Evolutionary conservation across 2,113 vertebrate genomes (phyloP), one percentile per base, ranked within the genome.

Genomic region (Danio rerio): DNA sequence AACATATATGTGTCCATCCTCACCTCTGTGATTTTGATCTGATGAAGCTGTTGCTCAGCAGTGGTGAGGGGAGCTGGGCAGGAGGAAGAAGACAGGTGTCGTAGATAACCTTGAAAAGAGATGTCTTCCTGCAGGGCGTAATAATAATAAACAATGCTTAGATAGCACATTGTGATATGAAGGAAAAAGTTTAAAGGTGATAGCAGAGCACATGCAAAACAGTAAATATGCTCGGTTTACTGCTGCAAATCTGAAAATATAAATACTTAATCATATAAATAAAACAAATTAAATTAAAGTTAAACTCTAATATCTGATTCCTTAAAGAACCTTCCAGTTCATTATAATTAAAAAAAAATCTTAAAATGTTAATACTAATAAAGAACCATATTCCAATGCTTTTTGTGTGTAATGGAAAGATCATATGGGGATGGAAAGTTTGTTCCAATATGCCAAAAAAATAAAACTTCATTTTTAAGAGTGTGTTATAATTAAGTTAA

Each of bases 1-100:
- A n/a, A 16, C 42, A 47, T 4, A 15, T 59, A 13, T 63, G 16
- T 62, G 20, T 16, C 12, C 12, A 40, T 59, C 20, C 84, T 84
- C 16, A 77, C 98, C 96, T 99, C 98, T 0, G 97, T 97, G 89
- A 97, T 95, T 87, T 95, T 97, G 82, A 99, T 98, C 90, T 94
- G 94, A 91, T 97, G 96, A 4, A 99, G 92, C 86, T 99, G 97
- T 90, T 96, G 95, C 86, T 99, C 98, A 0, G 97, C 97, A 0
- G 92, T 92, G 0, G 98, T 98, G 87, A 99, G 95, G 0, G 98
- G 97, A 69, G 95, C 96, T 0, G 96, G 96, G 1, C 94, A 96
- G 0, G 95, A 95, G 80, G 93, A 96, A 65, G 96, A 98, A 0
- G 96, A 95, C 77, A 96, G 82, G 9, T 99, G 97, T 68, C 96